Percentiles rank a stretch among this genome's conserved stretches.
These are phyloP conservation scores for Tetragnatha montana DNA, from an alignment of 2,888 invertebrate species.

Conservation along the genomic window DNA sequence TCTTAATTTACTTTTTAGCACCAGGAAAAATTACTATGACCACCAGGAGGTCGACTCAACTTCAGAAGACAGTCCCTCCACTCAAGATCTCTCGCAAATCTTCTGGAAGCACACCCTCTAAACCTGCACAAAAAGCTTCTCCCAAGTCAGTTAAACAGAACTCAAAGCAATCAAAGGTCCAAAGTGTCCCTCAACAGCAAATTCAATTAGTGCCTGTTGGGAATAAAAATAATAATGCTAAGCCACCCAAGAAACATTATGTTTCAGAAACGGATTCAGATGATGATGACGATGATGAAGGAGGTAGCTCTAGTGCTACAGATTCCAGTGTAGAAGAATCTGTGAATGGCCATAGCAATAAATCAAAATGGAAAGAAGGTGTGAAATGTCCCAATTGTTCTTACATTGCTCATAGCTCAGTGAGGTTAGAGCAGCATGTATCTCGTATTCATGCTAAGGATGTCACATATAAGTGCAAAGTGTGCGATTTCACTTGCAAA, in stretches of 20 bases:
- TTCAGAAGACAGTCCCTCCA: constrained; percentile 54
- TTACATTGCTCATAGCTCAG: constrained; percentile 78
- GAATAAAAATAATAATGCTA: constrained; percentile 32
- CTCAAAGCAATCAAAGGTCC: constrained; percentile 29
- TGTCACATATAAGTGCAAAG: constrained; percentile 80
- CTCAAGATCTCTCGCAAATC: constrained; percentile 59
- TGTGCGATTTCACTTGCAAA: constrained; percentile 81
- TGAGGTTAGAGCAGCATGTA: constrained; percentile 79
- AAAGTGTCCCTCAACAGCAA: constrained; percentile 22
- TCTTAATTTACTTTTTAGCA: constrained; percentile 30
- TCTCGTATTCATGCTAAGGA: constrained; percentile 79
- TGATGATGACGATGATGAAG: constrained; percentile 71
- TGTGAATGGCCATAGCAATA: constrained; percentile 66
- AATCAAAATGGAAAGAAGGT: constrained; percentile 72
- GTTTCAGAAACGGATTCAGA: constrained; percentile 69
- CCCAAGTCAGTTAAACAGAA: constrained; percentile 52
- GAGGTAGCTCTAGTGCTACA: constrained; percentile 69
- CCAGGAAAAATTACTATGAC: constrained; percentile 41
- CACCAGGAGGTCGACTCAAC: constrained; percentile 36
- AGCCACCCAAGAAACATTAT: constrained; percentile 47
- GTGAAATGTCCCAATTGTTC: constrained; percentile 79
- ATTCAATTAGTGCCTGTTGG: constrained; percentile 5
- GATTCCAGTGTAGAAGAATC: constrained; percentile 68
- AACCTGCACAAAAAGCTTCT: constrained; percentile 36
- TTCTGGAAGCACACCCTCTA: constrained; percentile 46